These are phyloP conservation scores for Premnoplex brunnescens DNA, from an alignment of 2,797 vertebrate species.

Conservation along the genomic window DNA sequence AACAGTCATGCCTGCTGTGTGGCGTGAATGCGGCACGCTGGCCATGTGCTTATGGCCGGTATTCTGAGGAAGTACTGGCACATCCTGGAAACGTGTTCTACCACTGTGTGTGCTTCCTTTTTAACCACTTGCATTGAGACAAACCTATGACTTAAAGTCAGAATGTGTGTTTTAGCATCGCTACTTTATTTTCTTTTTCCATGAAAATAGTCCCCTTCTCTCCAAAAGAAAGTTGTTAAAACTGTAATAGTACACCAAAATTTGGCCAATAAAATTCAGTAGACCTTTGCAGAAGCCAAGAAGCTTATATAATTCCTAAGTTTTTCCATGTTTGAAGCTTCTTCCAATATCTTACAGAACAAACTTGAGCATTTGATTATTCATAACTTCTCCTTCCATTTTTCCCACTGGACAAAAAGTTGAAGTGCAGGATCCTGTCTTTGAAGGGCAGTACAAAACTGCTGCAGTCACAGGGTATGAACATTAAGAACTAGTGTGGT, in stretches of 20 bases:
- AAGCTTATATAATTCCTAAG: background rate
- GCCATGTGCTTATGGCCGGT: too few species aligned
- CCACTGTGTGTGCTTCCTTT: rapidly evolving
- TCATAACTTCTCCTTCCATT: background rate
- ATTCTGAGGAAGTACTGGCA: background rate
- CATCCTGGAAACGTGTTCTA: background rate
- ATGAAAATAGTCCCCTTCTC: background rate
- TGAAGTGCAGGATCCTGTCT: background rate
- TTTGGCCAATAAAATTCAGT: background rate
- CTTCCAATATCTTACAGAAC: background rate
- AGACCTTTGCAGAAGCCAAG: background rate
- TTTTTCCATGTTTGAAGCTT: background rate
- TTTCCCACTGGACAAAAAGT: background rate
- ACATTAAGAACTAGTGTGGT: rapidly evolving
- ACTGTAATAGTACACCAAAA: background rate
- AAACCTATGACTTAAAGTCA: background rate
- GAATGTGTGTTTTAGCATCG: background rate
- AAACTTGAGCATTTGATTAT: background rate
- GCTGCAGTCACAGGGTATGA: background rate
- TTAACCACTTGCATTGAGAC: background rate
- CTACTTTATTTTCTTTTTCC: background rate
- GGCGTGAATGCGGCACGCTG: too few species aligned
- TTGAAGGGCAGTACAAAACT: background rate
- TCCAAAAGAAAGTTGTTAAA: background rate
- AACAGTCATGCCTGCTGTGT: rapidly evolving